phyloP scores from a whole-genome alignment of 2,113 vertebrate genomes.

The Oreotrochilus melanogaster region DNA sequence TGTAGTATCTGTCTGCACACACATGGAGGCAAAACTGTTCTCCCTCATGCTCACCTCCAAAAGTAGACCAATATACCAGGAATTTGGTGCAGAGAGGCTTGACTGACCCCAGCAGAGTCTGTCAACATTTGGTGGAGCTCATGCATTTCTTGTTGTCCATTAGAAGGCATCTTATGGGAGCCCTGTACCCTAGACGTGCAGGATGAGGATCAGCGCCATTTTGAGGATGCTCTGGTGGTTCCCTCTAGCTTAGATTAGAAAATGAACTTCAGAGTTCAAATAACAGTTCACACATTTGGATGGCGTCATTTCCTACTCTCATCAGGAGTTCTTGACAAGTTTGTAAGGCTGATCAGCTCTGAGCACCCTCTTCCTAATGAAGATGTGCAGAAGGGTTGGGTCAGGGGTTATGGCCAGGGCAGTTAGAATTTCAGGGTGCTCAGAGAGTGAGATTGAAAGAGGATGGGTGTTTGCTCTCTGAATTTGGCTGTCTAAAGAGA shows the following conservation, averaged over 20 bases:
- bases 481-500: not conserved
- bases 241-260: not conserved
- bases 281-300: not conserved
- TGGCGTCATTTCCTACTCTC: not conserved
- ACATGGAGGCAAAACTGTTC: not conserved
- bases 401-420: not conserved
- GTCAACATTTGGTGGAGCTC: not conserved
- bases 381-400: not conserved
- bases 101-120: fast-evolving
- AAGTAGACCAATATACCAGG: not conserved
- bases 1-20: not conserved
- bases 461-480: fast-evolving
- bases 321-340: fast-evolving
- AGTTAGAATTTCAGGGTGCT: not conserved
- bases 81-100: not conserved
- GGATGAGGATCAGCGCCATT: not conserved
- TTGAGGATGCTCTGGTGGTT: not conserved
- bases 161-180: not conserved
- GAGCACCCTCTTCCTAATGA: fast-evolving
- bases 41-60: not conserved
- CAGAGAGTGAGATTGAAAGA: not conserved
- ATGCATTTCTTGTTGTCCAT: not conserved
- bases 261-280: not conserved
- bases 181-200: not conserved
- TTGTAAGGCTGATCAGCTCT: not conserved